Evolutionary conservation across 2,797 vertebrate species (phyloP), one percentile per base, ranked within the genome.

Genomic region (Smutsia temminckii): DNA sequence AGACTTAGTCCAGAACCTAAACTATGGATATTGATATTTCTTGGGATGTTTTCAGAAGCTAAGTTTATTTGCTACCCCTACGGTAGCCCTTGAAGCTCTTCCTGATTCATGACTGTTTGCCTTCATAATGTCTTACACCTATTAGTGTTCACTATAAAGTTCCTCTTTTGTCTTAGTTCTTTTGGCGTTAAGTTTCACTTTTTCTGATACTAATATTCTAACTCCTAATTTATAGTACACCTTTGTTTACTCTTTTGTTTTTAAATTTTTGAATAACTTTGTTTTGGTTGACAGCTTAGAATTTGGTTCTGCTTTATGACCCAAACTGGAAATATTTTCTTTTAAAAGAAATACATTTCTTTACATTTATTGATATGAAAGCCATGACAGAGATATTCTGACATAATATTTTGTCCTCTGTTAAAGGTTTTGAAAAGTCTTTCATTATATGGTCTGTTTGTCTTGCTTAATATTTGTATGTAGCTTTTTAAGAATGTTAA

Each of bases 401-500:
- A 46, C 61, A 61, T 72, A 79, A 66, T 68, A 95, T 68, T 66
- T 53, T 85, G 29, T 69, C 63, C 85, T 90, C 11, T n/a, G 9
- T 75, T 55, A 34, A 83, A 68, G 3, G 23, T 51, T 74, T 79
- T 86, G 64, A 85, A 72, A 72, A 78, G 23, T 20, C 27, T 37
- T 34, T 53, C 40, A 64, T 29, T 46, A 69, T 51, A 46, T 64
- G 5, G 6, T 85, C 8, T 53, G 5, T 66, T 86, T 93, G 57
- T 6, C 53, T 89, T 93, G 12, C 34, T 53, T 57, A 72, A 57
- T 68, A 29, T 77, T 18, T 77, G 55, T 25, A 59, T 7, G 8
- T 59, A 92, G 29, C 29, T 93, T 90, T 85, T 59, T 46, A 92
- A 61, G 85, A 64, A 23, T 74, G 64, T 74, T 91, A 63, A 79